Evolutionary conservation across 2,888 invertebrate species (phyloP).

Genomic region (Erynnis tages): DNA sequence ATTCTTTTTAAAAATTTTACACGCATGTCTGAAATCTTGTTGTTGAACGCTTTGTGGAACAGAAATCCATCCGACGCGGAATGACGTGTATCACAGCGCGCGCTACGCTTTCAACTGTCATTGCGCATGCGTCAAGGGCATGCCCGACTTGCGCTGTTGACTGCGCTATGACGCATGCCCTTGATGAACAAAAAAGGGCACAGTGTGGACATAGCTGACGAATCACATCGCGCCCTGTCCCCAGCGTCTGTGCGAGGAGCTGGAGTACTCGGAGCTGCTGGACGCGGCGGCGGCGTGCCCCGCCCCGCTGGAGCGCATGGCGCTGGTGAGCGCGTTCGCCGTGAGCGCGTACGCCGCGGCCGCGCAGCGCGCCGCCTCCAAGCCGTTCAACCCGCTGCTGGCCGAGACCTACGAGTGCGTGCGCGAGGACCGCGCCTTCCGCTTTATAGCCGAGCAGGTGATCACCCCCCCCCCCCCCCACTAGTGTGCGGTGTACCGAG

Average conservation of each 20-base stretch:
- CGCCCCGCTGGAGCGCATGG: conserved; percentile 85
- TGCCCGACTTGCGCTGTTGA: too few species aligned
- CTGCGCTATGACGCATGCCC: too few species aligned
- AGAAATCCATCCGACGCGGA: conserved; percentile 1
- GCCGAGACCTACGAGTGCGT: conserved; percentile 92
- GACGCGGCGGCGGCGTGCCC: conserved; percentile 84
- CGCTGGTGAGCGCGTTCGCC: conserved; percentile 89
- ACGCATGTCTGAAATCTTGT: conserved; percentile 13
- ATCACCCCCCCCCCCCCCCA: too few species aligned
- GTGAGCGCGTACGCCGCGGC: conserved; percentile 89
- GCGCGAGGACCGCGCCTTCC: conserved; percentile 88
- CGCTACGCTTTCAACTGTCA: conserved; percentile 1
- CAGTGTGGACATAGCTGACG: too few species aligned
- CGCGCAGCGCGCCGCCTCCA: conserved; percentile 89
- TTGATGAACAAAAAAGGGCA: too few species aligned
- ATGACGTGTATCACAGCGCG: conserved; percentile 2
- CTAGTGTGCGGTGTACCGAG: too few species aligned
- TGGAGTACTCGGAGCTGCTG: conserved; percentile 90
- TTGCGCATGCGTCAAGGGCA: neutral
- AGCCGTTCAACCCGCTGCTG: conserved; percentile 92
- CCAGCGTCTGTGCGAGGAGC: conserved; percentile 90
- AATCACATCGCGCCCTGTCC: too few species aligned
- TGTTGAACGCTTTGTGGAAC: conserved; percentile 5
- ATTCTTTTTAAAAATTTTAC: conserved; percentile 18
- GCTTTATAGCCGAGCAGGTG: conserved; percentile 90